phyloP scores from a whole-genome alignment of 1,140 invertebrate species.

The Ceratina japonica region DNA sequence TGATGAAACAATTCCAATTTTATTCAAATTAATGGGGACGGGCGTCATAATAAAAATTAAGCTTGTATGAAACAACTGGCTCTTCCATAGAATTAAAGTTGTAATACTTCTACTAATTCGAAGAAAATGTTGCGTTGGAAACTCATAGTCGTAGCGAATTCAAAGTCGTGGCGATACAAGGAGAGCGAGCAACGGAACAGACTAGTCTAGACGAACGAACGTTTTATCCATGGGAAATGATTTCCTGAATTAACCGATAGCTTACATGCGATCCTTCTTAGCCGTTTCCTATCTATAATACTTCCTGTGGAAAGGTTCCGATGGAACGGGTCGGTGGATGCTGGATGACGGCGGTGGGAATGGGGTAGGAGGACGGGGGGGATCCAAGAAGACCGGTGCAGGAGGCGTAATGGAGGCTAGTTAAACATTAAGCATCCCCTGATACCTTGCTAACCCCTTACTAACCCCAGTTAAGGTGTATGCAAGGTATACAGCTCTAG shows the following conservation, averaged over 20 bases:
- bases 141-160: background rate
- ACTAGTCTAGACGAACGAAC: background rate
- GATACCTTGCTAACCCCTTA: constrained; percentile 74
- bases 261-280: constrained; percentile 61
- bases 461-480: constrained; percentile 71
- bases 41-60: too few species aligned
- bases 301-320: constrained; percentile 65
- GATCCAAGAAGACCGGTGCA: constrained; percentile 51
- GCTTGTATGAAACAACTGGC: too few species aligned
- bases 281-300: constrained; percentile 66
- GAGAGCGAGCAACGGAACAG: background rate
- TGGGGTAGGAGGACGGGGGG: constrained; percentile 7
- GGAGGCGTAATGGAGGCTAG: constrained; percentile 75
- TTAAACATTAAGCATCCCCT: constrained; percentile 78
- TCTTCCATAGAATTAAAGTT: too few species aligned
- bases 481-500: constrained; percentile 69
- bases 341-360: constrained; percentile 58
- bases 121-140: too few species aligned
- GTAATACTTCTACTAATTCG: too few species aligned
- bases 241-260: constrained; percentile 59
- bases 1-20: background rate
- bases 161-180: background rate
- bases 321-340: constrained; percentile 63
- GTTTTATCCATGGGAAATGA: constrained; percentile 46
- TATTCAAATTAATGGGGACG: background rate